Evolutionary conservation across 1,140 invertebrate genomes (phyloP).

Genomic region (Papilio polyxenes): DNA sequence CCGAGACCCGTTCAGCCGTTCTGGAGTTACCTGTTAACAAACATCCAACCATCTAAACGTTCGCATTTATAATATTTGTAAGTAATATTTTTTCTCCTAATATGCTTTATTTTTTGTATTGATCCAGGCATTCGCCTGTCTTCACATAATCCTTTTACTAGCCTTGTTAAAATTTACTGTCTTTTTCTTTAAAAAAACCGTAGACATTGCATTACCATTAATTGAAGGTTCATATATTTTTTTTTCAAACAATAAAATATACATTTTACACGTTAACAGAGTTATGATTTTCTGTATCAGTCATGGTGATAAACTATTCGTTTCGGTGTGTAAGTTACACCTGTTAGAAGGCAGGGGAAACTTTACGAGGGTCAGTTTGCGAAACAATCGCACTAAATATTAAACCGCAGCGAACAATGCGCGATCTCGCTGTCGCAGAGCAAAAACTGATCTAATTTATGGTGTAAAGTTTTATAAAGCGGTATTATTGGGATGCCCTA

Average conservation of each 20-base stretch:
- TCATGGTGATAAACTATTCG: slow-evolving; percentile 21
- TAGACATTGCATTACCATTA: no score
- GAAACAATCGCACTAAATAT: slow-evolving; percentile 70
- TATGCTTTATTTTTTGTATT: no score
- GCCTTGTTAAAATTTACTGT: no score
- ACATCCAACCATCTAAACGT: no score
- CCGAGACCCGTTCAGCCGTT: no score
- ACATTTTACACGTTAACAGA: background rate
- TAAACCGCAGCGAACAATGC: slow-evolving; percentile 54
- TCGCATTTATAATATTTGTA: no score
- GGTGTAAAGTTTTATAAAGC: slow-evolving; percentile 46
- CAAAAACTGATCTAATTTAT: slow-evolving; percentile 67
- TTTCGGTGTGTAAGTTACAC: slow-evolving; percentile 38
- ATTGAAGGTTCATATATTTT: background rate
- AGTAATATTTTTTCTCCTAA: no score
- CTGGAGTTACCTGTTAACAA: no score
- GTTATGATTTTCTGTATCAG: slow-evolving; percentile 9
- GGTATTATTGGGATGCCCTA: slow-evolving; percentile 42
- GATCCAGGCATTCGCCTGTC: no score
- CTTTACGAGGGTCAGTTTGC: slow-evolving; percentile 59
- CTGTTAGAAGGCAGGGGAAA: slow-evolving; percentile 41
- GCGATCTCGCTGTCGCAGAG: slow-evolving; percentile 49
- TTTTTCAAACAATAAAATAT: background rate
- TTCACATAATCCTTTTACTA: no score
- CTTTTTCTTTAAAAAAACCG: no score